Conservation (phyloP, 1,140 invertebrate species). For the Zophobas atratus region DNA sequence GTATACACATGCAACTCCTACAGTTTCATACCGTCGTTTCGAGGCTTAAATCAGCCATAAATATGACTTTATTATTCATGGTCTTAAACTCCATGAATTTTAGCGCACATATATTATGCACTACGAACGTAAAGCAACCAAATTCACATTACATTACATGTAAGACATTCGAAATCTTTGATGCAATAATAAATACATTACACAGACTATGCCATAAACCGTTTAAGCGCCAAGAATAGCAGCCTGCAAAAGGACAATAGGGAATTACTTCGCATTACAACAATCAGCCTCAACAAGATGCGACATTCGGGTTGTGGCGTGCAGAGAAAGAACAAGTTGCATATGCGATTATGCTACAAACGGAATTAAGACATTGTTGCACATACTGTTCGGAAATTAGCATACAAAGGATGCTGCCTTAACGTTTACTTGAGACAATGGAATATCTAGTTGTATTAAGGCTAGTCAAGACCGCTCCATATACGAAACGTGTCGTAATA, state of each 20-base stretch:
- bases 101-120: too few species aligned
- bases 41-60: too few species aligned
- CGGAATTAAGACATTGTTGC: constrained; percentile 43
- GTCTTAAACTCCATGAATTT: too few species aligned
- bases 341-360: constrained; percentile 28
- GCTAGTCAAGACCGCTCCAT: constrained; percentile 36
- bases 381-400: constrained; percentile 38
- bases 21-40: too few species aligned
- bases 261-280: constrained; percentile 3
- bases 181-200: too few species aligned
- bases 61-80: too few species aligned
- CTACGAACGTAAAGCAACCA: too few species aligned
- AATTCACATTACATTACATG: too few species aligned
- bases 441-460: constrained; percentile 47
- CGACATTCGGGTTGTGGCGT: constrained; percentile 4
- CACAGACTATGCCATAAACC: too few species aligned
- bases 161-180: too few species aligned
- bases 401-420: constrained; percentile 44
- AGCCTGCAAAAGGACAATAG: not conserved
- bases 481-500: constrained; percentile 27
- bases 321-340: constrained; percentile 6
- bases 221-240: too few species aligned
- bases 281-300: constrained; percentile 1
- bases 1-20: too few species aligned
- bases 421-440: constrained; percentile 41